These are phyloP conservation scores for Hippolais icterina DNA, from an alignment of 2,113 vertebrate species.

Conservation along the genomic window DNA sequence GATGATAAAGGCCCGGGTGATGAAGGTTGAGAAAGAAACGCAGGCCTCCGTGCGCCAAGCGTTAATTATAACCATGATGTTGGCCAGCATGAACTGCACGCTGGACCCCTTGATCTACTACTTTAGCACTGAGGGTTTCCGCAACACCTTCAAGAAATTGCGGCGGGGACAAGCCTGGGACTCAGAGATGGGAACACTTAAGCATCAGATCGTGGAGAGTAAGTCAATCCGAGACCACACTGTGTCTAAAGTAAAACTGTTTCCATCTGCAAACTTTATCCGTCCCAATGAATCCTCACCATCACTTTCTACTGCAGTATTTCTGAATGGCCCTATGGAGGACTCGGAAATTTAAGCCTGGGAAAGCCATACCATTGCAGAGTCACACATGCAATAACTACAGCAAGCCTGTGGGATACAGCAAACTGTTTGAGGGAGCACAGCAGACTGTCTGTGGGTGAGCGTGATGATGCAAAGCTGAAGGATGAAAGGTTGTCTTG, in stretches of 20 bases:
- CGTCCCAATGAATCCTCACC: background rate
- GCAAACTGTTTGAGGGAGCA: background rate
- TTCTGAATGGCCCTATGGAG: conserved; percentile 34
- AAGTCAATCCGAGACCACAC: background rate
- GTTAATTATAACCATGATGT: conserved; percentile 68
- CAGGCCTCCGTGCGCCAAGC: conserved; percentile 33
- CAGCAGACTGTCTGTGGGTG: background rate
- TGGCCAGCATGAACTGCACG: conserved; percentile 78
- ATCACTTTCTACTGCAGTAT: background rate
- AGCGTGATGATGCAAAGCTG: background rate
- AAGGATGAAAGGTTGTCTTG: background rate
- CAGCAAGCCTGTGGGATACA: background rate
- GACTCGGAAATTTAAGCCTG: conserved; percentile 66
- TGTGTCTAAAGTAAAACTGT: background rate
- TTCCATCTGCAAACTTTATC: background rate
- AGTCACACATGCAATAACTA: too few species aligned
- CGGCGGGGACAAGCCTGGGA: conserved; percentile 32
- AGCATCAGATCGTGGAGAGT: background rate
- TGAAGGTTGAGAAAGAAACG: background rate
- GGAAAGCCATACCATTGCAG: background rate
- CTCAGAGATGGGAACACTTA: background rate
- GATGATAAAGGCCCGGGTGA: conserved; percentile 64
- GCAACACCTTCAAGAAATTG: conserved; percentile 73
- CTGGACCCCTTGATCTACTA: conserved; percentile 82
- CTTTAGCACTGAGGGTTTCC: conserved; percentile 81